These are phyloP conservation scores for Calyptomena viridis DNA, from an alignment of 2,113 vertebrate species.

Conservation along the genomic window DNA sequence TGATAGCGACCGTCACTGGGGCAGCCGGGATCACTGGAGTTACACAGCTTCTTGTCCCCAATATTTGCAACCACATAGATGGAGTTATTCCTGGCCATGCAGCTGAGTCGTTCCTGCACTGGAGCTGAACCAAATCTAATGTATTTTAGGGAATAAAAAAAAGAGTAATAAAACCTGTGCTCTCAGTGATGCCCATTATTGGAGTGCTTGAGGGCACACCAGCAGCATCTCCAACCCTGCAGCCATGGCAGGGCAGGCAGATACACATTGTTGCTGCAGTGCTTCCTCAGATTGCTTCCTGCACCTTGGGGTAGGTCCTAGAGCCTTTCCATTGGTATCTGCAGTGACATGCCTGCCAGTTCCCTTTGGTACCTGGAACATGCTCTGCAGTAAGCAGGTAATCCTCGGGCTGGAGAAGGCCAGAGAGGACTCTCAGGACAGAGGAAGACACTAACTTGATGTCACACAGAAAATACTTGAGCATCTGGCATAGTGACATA, in stretches of 20 bases:
- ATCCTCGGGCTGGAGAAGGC: neutral
- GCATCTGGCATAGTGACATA: neutral
- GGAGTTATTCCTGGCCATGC: slow-evolving; percentile 78
- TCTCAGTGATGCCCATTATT: too few species aligned
- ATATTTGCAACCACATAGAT: slow-evolving; percentile 88
- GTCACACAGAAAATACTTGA: neutral
- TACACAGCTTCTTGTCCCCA: slow-evolving; percentile 68
- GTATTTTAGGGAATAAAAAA: neutral
- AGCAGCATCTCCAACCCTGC: neutral
- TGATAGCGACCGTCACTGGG: slow-evolving; percentile 62
- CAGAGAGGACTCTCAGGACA: neutral
- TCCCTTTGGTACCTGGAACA: neutral
- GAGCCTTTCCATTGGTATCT: fast-evolving
- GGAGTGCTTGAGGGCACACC: neutral
- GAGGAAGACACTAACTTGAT: neutral
- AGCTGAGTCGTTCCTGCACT: slow-evolving; percentile 78
- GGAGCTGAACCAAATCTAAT: slow-evolving; percentile 40
- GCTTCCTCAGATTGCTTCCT: neutral
- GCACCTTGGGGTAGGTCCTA: neutral
- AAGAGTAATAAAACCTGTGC: neutral
- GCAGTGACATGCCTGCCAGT: neutral
- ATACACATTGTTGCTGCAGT: neutral
- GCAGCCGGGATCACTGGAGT: slow-evolving; percentile 42
- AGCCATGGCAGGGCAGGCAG: neutral
- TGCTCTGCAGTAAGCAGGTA: neutral